Base-by-base conservation (phyloP, 2,888 invertebrate species). In the Hedychridium roseum region DNA sequence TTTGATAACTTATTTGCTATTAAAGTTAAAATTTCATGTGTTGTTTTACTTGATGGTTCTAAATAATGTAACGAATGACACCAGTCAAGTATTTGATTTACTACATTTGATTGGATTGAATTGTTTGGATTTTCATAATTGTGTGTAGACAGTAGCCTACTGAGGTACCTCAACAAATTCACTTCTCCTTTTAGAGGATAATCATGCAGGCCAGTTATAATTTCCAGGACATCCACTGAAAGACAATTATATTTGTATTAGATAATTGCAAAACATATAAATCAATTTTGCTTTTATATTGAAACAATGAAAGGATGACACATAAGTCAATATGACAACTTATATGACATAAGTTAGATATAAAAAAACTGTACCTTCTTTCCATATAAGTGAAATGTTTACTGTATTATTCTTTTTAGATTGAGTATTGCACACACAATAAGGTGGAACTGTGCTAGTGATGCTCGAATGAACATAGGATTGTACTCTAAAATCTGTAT, bases 341-440 rank as follows among this genome's bases (percentile, higher is more conserved):
- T n/a, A n/a, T n/a, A n/a, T n/a, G n/a, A n/a, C n/a, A n/a, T n/a
- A n/a, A n/a, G n/a, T n/a, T n/a, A n/a, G n/a, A n/a, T n/a, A n/a
- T n/a, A n/a, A n/a, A n/a, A n/a, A n/a, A n/a, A n/a, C n/a, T n/a
- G 82, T 82, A 90, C 90, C 86, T 79, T 85, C 81, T 82, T 90
- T 91, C 86, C 91, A 92, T 70, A 92, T 89, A 69, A 92, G 79
- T 60, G 85, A 84, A 18, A 91, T 57, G 45, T 85, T 83, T 16
- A 88, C 67, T 38, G 77, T 74, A 39, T 71, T 53, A 12, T 64
- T 56, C 5, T 18, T 17, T 17, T 62, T 28, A 40, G 62, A 57
- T 41, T 3, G 28, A 11, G 16, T 14, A 42, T 46, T 60, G 39
- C 59, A 51, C 48, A 76, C 5, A 73, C 62, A 37, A 12, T 17